Percentiles rank a stretch among this genome's conserved stretches.
These are phyloP conservation scores for Poeciliopsis turneri DNA, from an alignment of 2,797 vertebrate genomes.

Conservation along the genomic window DNA sequence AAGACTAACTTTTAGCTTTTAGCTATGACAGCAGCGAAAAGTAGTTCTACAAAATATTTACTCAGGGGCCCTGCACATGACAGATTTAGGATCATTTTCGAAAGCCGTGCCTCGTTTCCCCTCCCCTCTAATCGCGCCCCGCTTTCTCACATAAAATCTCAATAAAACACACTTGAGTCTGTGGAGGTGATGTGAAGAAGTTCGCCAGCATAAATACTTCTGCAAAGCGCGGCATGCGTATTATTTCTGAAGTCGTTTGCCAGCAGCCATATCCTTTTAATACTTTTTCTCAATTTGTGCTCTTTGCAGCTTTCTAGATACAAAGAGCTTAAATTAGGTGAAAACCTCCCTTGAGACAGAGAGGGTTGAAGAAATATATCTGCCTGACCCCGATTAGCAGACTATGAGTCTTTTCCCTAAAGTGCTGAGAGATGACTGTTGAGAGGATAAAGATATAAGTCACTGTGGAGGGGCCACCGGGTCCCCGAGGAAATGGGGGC, in stretches of 20 bases:
- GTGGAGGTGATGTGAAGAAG: background rate
- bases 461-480: constrained; percentile 57
- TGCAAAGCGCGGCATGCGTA: background rate
- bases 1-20: background rate
- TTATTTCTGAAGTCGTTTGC: background rate
- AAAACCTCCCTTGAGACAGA: constrained; percentile 34
- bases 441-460: constrained; percentile 78
- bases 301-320: constrained; percentile 41
- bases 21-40: background rate
- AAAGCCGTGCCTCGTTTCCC: background rate
- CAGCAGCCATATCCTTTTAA: constrained; percentile 21
- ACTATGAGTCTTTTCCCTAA: constrained; percentile 50
- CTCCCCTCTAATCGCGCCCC: background rate
- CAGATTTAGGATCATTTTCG: background rate
- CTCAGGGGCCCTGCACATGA: background rate
- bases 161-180: background rate
- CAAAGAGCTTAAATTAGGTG: constrained; percentile 61
- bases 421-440: constrained; percentile 60
- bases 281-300: constrained; percentile 17
- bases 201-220: background rate
- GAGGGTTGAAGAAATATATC: constrained; percentile 47
- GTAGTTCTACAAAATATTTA: background rate
- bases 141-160: background rate
- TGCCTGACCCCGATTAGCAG: constrained; percentile 69
- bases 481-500: constrained; percentile 67